Percentiles rank a stretch among this genome's conserved stretches.
Evolutionary conservation across 2,888 invertebrate species (phyloP).

Genomic region (Anthrax anthrax): DNA sequence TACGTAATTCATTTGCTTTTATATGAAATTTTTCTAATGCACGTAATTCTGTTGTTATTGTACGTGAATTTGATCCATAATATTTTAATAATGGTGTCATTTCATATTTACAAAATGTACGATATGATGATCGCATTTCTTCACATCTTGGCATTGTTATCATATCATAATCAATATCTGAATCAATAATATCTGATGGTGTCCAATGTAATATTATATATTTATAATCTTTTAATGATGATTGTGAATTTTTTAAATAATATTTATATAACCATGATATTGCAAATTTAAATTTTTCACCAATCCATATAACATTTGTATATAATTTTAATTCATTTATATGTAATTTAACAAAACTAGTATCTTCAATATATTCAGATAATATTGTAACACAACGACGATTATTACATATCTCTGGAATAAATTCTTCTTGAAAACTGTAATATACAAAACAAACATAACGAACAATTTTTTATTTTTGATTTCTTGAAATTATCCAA

Average conservation of each 20-base stretch:
- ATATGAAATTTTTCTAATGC: constrained; percentile 20
- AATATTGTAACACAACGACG: constrained; percentile 36
- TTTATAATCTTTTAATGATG: constrained; percentile 4
- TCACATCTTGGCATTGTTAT: constrained; percentile 53
- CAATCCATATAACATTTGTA: constrained; percentile 57
- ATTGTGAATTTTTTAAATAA: constrained; percentile 17
- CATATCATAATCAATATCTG: constrained; percentile 35
- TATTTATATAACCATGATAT: constrained; percentile 26
- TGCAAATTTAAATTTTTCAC: constrained; percentile 38
- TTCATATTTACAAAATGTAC: constrained; percentile 49
- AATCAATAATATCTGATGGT: constrained; percentile 45
- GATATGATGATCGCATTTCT: constrained; percentile 18
- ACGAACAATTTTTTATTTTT: too few species aligned
- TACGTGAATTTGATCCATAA: constrained; percentile 43
- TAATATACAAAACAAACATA: neutral
- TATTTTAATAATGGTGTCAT: constrained; percentile 52
- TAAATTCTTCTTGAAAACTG: constrained; percentile 5
- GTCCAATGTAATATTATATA: constrained; percentile 47
- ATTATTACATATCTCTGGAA: constrained; percentile 10
- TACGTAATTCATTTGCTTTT: constrained; percentile 1
- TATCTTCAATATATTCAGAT: constrained; percentile 37
- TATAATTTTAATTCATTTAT: constrained; percentile 44
- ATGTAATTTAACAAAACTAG: constrained; percentile 43
- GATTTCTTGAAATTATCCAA: too few species aligned
- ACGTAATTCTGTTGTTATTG: constrained; percentile 17